phyloP scores from a whole-genome alignment of 2,797 vertebrate species.

The Ammospiza maritima region DNA sequence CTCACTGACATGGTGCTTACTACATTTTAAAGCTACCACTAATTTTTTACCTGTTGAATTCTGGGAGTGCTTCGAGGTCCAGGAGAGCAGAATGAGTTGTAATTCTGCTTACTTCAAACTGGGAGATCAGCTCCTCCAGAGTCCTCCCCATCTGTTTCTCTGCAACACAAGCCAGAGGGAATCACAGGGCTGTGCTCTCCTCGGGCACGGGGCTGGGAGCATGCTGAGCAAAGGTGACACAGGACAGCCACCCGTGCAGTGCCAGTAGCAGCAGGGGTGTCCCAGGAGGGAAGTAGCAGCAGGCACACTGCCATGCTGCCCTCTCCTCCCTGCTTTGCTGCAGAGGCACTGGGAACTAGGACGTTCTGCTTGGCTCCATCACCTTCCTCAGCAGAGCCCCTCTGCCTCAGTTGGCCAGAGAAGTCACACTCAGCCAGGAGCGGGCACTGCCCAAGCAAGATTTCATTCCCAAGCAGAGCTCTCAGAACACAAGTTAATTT shows the following conservation, averaged over 20 bases:
- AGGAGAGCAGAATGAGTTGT: slow-evolving; percentile 91
- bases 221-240: neutral
- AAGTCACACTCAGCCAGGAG: neutral
- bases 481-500: neutral
- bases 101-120: slow-evolving; percentile 88
- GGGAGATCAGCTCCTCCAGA: slow-evolving; percentile 85
- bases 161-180: slow-evolving; percentile 58
- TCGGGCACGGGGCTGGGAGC: neutral
- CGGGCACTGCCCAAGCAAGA: neutral
- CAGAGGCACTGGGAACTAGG: neutral
- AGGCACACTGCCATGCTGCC: accelerated
- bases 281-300: neutral
- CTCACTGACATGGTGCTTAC: neutral
- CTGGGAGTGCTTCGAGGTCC: slow-evolving; percentile 88
- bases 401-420: neutral
- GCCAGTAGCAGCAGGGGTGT: neutral
- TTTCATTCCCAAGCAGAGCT: neutral
- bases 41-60: slow-evolving; percentile 87
- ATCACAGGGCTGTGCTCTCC: neutral
- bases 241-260: neutral
- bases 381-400: neutral
- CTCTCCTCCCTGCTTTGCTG: neutral
- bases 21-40: neutral
- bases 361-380: neutral
- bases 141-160: slow-evolving; percentile 87